Base-by-base conservation (phyloP, 1,140 invertebrate species). In the Ylistrum balloti region DNA sequence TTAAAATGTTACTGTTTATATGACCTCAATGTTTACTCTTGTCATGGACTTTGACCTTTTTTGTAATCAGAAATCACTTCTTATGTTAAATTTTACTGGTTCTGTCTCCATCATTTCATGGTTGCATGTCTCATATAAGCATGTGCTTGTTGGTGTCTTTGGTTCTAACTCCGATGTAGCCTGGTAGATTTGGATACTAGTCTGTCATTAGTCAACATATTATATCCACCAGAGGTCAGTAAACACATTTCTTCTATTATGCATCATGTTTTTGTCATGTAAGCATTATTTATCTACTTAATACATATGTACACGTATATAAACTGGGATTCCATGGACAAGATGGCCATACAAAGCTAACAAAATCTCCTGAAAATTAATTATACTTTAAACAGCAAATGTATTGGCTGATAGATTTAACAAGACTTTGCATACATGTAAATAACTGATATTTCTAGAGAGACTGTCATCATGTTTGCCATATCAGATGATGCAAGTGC, bases 121-220 rank as follows among this genome's bases (percentile, higher is more conserved):
- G 9, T 28, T 74, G 56, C 56, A 74, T 74, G 56, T 28, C 5
- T n/a, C 56, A 74, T 74, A 28, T 28, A 74, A 74, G n/a, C 56
- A n/a, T 74, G 17, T 74, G 56, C 56, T 74, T 74, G 0, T n/a
- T 74, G 56, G 56, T 74, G 56, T 74, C 45, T 48, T 74, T 74
- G 56, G 56, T 28, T 74, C 56, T 74, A 38, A 38, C 35, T 38
- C 35, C 35, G 5, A 38, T 13, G n/a, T 38, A 38, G 35, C 35
- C 35, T 13, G 13, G 35, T 38, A 38, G 5, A 38, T 38, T 38
- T n/a, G n/a, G n/a, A n/a, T n/a, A n/a, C 13, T 48, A 48, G 45
- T 48, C 20, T 17, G 45, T 48, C 20, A 17, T 9, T 74, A 74
- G 15, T 74, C 56, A 74, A 7, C 7, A 45, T 45, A 45, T 38